Percentiles rank a stretch among this genome's conserved stretches.
Conservation (phyloP, 2,797 vertebrate species). For the Catostomus latipinnis region DNA sequence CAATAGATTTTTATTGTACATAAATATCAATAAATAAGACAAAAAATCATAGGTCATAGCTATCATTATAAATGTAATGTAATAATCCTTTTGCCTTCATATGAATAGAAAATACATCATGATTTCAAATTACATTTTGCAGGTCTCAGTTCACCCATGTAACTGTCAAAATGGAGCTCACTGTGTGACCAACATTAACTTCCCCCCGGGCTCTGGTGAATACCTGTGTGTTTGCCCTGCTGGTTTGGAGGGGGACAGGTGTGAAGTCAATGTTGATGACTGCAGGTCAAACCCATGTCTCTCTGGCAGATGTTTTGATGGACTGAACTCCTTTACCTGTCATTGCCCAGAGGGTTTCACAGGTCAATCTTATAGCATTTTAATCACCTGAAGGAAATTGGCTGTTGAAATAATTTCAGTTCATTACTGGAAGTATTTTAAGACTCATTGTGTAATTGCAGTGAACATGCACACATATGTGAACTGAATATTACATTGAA, state of each 20-base stretch:
- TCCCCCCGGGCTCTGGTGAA: constrained; percentile 78
- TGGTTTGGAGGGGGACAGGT: constrained; percentile 82
- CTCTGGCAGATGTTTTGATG: constrained; percentile 81
- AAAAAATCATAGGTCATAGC: too few species aligned
- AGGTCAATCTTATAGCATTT: constrained; percentile 70
- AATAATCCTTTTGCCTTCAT: neutral
- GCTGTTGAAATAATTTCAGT: neutral
- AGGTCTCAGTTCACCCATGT: constrained; percentile 86
- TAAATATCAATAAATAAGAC: too few species aligned
- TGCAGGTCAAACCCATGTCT: constrained; percentile 86
- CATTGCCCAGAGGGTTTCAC: constrained; percentile 83
- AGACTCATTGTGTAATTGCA: neutral
- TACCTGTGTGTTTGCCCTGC: constrained; percentile 82
- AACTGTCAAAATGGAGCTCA: constrained; percentile 86
- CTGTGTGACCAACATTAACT: constrained; percentile 78
- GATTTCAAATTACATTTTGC: constrained; percentile 16
- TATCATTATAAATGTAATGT: neutral
- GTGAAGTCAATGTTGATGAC: constrained; percentile 80
- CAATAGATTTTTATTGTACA: too few species aligned
- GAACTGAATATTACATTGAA: neutral
- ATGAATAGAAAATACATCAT: neutral
- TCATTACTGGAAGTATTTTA: neutral
- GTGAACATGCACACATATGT: too few species aligned
- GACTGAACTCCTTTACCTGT: constrained; percentile 82
- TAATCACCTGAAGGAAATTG: neutral